Base-by-base conservation (phyloP, 2,888 invertebrate genomes). In the Tetragonisca angustula region DNA sequence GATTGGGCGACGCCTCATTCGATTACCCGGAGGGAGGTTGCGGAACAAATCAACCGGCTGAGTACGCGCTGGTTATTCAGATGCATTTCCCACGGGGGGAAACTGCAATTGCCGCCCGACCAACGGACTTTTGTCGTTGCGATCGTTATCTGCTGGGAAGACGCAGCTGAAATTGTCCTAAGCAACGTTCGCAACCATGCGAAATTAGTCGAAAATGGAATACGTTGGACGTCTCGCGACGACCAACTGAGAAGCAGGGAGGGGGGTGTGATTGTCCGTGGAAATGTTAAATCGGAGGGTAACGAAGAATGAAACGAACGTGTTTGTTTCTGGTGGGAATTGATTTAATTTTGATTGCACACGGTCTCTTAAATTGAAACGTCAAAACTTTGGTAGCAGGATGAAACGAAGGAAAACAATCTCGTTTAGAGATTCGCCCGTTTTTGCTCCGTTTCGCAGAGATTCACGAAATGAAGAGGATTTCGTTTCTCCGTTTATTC, bases 21-120 rank as follows among this genome's bases (percentile, higher is more conserved):
- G 87, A 91, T 91, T 88, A 91, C 89, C 91, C 88, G 79, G 83
- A 90, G 87, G 90, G 43, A 43, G 43, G 89, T 87, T 88, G 83
- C 84, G 89, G 88, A 92, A 90, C 92, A 92, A 92, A 92, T 92
- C 92, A 90, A 88, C 84, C 85, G 88, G 81, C 79, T 79, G 87
- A 85, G 85, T 85, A 88, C 86, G 88, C 87, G 85, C 80, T 75
- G 89, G 90, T 91, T 87, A 88, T 92, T 89, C 90, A 85, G 85
- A 84, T 89, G 91, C 91, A 91, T 89, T 91, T 92, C 91, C 91
- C 90, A 89, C 87, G 90, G 86, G 90, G 85, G 75, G 85, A 6
- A 27, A 69, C 80, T 78, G 79, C 82, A 84, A 62, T 72, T 64
- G 67, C 74, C 80, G 81, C 61, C 79, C 81, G 54, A 62, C 79